Evolutionary conservation across 2,888 invertebrate genomes (phyloP).

Genomic region (Malachius bipustulatus): DNA sequence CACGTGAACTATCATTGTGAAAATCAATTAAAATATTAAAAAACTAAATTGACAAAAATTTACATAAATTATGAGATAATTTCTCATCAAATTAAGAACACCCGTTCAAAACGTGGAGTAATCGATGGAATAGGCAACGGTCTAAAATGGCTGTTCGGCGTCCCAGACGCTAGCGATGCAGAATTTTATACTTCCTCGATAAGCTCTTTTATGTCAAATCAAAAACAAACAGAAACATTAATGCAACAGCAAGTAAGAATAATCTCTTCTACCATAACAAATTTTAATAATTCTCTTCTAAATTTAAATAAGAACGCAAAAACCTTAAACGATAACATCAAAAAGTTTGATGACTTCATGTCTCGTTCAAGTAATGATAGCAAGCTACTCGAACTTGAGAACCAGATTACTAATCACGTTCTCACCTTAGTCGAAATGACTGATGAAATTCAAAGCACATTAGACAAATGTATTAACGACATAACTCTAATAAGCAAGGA

Average conservation of each 20-base stretch:
- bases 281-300: background rate
- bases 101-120: conserved; percentile 8
- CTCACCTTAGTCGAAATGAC: conserved; percentile 1
- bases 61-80: background rate
- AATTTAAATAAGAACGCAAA: background rate
- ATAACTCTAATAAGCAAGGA: background rate
- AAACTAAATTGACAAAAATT: background rate
- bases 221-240: background rate
- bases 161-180: conserved; percentile 9
- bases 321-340: conserved; percentile 1
- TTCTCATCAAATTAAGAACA: background rate
- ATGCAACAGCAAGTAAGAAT: background rate
- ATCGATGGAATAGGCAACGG: conserved; percentile 10
- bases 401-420: background rate
- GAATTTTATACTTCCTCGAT: background rate
- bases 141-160: conserved; percentile 13
- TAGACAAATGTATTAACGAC: background rate
- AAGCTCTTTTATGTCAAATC: background rate
- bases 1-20: conserved; percentile 3
- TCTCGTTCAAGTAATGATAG: background rate
- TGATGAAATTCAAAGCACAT: background rate
- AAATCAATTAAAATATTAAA: background rate
- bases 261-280: background rate
- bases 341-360: background rate
- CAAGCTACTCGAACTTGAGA: background rate